These are phyloP conservation scores for Numida meleagris DNA, from an alignment of 2,113 vertebrate species.

Conservation along the genomic window DNA sequence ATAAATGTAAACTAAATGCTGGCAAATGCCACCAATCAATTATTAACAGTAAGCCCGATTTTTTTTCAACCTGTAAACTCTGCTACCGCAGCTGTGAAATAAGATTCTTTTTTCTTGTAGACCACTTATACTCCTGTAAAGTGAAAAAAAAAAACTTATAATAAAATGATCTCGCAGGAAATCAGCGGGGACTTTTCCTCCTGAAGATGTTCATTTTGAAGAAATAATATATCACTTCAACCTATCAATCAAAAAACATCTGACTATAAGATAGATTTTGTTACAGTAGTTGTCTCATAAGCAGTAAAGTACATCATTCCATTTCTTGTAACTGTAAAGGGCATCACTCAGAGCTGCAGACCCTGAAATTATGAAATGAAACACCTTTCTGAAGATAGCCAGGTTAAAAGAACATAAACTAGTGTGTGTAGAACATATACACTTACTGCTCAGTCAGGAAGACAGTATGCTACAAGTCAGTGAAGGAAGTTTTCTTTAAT, in stretches of 20 bases:
- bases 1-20: not conserved
- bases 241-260: not conserved
- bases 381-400: not conserved
- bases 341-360: not conserved
- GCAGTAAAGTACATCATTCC: not conserved
- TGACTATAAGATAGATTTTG: not conserved
- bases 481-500: not conserved
- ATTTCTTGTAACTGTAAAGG: not conserved
- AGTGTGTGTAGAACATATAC: not conserved
- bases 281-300: not conserved
- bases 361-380: not conserved
- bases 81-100: not conserved
- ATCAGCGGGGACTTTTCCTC: not conserved
- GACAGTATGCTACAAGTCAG: not conserved
- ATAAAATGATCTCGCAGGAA: not conserved
- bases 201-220: not conserved
- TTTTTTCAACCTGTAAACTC: not conserved
- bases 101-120: not conserved
- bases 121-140: not conserved
- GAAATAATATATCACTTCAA: not conserved
- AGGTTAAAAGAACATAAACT: not conserved
- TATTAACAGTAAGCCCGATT: not conserved
- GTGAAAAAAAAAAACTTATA: not conserved
- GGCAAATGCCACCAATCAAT: not conserved
- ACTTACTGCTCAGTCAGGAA: not conserved